Evolutionary conservation across 2,797 vertebrate genomes (phyloP).

Genomic region (Gymnodraco acuticeps): DNA sequence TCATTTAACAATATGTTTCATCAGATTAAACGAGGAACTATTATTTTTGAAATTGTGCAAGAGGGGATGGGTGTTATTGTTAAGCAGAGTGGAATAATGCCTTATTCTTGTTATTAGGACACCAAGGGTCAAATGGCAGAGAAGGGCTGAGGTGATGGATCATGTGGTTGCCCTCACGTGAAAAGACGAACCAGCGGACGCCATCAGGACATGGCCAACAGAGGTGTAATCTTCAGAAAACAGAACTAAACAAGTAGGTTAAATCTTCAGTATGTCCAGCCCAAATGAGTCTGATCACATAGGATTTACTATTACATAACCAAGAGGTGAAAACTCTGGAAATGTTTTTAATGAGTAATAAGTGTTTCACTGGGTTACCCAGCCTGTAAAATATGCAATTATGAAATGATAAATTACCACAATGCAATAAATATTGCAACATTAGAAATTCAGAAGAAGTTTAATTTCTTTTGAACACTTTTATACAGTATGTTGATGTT

Average conservation of each 20-base stretch:
- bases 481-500: background rate
- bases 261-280: background rate
- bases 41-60: constrained; percentile 27
- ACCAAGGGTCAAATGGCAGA: constrained; percentile 37
- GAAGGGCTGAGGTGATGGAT: constrained; percentile 40
- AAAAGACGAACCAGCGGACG: constrained; percentile 28
- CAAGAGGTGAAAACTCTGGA: background rate
- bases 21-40: constrained; percentile 16
- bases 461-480: background rate
- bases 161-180: constrained; percentile 42
- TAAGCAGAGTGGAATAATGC: constrained; percentile 38
- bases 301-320: background rate
- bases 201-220: constrained; percentile 10
- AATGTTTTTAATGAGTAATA: too few species aligned
- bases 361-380: background rate
- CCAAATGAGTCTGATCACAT: background rate
- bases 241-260: constrained; percentile 10
- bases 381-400: background rate
- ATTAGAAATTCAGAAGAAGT: background rate
- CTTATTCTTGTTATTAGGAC: constrained; percentile 45
- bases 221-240: constrained; percentile 13
- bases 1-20: constrained; percentile 3
- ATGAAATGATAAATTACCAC: background rate
- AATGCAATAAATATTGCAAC: background rate
- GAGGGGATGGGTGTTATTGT: constrained; percentile 42